phyloP scores from a whole-genome alignment of 2,888 invertebrate species.

The Aphodius granarius region DNA sequence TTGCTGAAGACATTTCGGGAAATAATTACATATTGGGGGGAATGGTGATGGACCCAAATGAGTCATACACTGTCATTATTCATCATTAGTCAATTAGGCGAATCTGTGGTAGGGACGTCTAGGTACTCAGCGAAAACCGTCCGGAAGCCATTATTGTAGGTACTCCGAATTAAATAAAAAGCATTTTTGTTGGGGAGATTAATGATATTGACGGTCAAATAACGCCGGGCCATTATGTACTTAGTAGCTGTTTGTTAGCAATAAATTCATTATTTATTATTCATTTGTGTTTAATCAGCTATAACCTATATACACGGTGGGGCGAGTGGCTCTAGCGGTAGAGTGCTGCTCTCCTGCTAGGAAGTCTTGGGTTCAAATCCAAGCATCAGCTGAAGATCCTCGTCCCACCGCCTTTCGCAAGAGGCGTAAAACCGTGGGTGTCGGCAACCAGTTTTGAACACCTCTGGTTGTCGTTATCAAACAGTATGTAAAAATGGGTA shows the following conservation, averaged over 20 bases:
- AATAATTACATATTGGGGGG: background rate
- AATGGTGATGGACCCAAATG: conserved; percentile 34
- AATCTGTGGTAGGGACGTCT: conserved; percentile 47
- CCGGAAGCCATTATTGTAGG: background rate
- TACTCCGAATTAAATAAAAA: background rate
- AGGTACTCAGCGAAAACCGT: background rate
- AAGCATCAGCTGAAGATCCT: no score
- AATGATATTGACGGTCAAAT: background rate
- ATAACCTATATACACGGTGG: no score
- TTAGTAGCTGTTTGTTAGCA: background rate
- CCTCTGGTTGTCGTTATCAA: no score
- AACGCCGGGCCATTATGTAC: background rate
- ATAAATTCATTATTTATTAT: background rate
- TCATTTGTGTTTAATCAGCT: no score
- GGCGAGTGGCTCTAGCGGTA: no score
- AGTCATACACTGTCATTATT: conserved; percentile 54
- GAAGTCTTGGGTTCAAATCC: no score
- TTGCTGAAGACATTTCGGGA: background rate
- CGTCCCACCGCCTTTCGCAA: no score
- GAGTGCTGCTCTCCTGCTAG: no score
- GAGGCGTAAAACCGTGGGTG: no score
- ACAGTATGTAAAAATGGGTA: no score
- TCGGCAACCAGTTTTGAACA: no score
- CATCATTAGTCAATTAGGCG: conserved; percentile 55
- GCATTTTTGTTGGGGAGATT: background rate